Percentiles rank a stretch among this genome's conserved stretches.
Evolutionary conservation across 2,797 vertebrate species (phyloP).

Genomic region (Orestias chungarensis): DNA sequence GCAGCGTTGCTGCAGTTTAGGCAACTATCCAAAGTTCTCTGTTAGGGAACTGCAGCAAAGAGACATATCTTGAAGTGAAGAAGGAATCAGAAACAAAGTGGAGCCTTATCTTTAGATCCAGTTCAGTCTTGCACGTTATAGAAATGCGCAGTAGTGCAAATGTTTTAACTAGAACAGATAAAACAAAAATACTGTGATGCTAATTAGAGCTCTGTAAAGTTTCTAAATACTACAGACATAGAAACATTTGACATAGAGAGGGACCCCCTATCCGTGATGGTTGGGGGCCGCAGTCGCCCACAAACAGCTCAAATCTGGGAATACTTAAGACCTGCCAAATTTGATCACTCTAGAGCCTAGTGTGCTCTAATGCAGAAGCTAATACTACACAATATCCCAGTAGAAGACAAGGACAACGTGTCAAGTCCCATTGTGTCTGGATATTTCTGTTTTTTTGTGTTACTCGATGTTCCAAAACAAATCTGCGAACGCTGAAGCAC

Average conservation of each 20-base stretch:
- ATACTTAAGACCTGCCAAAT: neutral
- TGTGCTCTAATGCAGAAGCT: neutral
- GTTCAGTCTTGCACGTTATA: conserved; percentile 65
- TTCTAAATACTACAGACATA: conserved; percentile 49
- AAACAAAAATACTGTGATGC: conserved; percentile 52
- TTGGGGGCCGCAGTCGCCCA: too few relatives aligned
- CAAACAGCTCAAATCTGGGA: too few relatives aligned
- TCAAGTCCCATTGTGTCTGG: too few relatives aligned
- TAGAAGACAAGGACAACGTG: neutral
- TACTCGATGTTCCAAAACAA: too few relatives aligned
- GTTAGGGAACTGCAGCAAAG: neutral
- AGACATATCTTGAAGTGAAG: neutral
- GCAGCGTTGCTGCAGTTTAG: too few relatives aligned
- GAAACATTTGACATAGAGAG: conserved; percentile 7
- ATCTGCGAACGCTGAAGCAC: too few relatives aligned
- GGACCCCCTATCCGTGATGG: too few relatives aligned
- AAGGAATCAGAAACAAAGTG: too few relatives aligned
- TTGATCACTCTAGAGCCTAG: too few relatives aligned
- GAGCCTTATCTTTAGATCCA: conserved; percentile 50
- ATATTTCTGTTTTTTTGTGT: too few relatives aligned
- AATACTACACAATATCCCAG: neutral
- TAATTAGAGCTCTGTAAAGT: conserved; percentile 71
- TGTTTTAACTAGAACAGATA: conserved; percentile 58
- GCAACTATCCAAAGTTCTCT: neutral
- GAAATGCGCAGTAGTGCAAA: conserved; percentile 65